A percentile compares a stretch with the other conserved stretches of the same genome.
phyloP scores from a whole-genome alignment of 2,888 invertebrate genomes.

The Malacosoma neustria region DNA sequence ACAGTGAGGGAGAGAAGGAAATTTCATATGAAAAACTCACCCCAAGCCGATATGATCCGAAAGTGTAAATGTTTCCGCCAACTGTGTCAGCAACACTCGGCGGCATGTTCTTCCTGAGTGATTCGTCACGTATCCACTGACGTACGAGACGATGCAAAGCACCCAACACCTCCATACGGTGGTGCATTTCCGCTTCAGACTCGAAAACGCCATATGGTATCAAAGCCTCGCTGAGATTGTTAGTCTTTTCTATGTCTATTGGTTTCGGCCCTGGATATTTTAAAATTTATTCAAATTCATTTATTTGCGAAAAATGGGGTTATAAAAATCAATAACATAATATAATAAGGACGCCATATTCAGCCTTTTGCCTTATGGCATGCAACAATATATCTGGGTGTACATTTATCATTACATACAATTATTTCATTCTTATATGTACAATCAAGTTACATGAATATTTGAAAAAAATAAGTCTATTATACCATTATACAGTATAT shows the following conservation, averaged over 20 bases:
- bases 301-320: too few species aligned
- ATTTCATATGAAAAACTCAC: slow-evolving; percentile 73
- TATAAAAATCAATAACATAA: too few species aligned
- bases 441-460: too few species aligned
- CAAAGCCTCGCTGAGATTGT: slow-evolving; percentile 85
- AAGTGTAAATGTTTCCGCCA: slow-evolving; percentile 99
- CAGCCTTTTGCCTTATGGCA: too few species aligned
- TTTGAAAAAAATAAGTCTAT: too few species aligned
- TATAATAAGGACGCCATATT: too few species aligned
- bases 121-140: slow-evolving; percentile 95
- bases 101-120: slow-evolving; percentile 93
- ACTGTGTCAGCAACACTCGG: slow-evolving; percentile 91
- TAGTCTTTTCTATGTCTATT: slow-evolving; percentile 83
- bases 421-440: too few species aligned
- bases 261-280: slow-evolving; percentile 83
- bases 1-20: too few species aligned
- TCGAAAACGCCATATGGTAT: slow-evolving; percentile 93
- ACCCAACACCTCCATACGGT: slow-evolving; percentile 88
- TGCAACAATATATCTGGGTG: too few species aligned
- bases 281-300: too few species aligned
- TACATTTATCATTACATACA: too few species aligned
- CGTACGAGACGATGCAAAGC: slow-evolving; percentile 93
- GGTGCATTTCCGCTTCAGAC: slow-evolving; percentile 90
- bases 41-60: slow-evolving; percentile 96
- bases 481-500: too few species aligned